Evolutionary conservation across 2,113 vertebrate species (phyloP), one percentile per base, ranked within the genome.

Genomic region (Rhea pennata): DNA sequence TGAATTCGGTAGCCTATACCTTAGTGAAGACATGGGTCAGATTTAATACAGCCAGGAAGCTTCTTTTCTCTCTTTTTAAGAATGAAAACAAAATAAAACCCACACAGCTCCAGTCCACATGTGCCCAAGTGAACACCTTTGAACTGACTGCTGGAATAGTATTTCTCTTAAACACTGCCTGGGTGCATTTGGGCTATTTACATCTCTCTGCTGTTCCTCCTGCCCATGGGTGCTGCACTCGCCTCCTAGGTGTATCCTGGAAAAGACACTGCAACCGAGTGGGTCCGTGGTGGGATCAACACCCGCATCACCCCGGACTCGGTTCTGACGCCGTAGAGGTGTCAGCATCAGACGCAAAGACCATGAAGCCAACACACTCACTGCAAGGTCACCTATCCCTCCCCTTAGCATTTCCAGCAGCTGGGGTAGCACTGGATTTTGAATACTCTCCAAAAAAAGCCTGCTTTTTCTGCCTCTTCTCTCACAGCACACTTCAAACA

Each of bases 191-290:
- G n/a, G 44, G 40, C 53, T 93, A 72, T 39, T 36, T 70, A 11
- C 22, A 16, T 46, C 72, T 87, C 44, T 83, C 54, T 84, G 33
- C 39, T 5, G 1, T 62, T 83, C 70, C 48, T 78, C n/a, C 77
- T 36, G 23, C 46, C 64, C 86, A 72, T 66, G 64, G 84, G 58
- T 95, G 87, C 42, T 3, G 4, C 84, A 59, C 53, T 19, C n/a
- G 50, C 74, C 58, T 27, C 48, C 36, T 27, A 40, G 65, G 44
- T 56, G 50, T 53, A 95, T 29, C 66, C 61, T 58, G 56, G 66
- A 48, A 86, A 84, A 75, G 48, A 70, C 2, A 3, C 24, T 2
- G 0, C 31, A 0, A 9, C 27, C 8, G 0, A 0, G 70, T 11
- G 24, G 69, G 48, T 61, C n/a, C 15, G 20, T 17, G 20, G 27